phyloP scores from a whole-genome alignment of 2,113 vertebrate species.

The Pan paniscus region DNA sequence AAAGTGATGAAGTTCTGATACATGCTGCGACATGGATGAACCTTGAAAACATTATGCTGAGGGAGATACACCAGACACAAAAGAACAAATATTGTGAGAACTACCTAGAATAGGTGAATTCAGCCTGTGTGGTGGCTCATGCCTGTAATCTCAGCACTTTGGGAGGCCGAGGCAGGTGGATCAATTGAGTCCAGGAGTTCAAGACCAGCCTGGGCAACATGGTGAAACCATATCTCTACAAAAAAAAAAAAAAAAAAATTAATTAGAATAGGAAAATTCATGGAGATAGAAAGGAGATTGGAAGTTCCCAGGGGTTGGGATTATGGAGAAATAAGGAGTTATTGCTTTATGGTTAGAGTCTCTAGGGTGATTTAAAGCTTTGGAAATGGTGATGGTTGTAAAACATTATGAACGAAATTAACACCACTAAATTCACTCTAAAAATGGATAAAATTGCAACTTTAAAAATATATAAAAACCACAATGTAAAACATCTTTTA shows the following conservation, averaged over 20 bases:
- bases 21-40: no score
- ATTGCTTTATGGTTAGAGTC: background rate
- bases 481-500: background rate
- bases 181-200: no score
- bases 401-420: background rate
- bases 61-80: no score
- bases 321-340: background rate
- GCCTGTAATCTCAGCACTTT: no score
- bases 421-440: background rate
- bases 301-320: background rate
- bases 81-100: no score
- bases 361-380: background rate
- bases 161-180: no score
- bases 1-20: no score
- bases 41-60: no score
- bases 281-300: background rate
- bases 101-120: no score
- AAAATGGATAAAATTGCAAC: background rate
- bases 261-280: background rate
- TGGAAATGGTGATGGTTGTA: background rate
- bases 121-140: no score
- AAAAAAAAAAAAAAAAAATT: background rate
- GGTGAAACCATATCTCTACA: no score
- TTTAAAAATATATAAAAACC: background rate
- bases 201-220: no score